phyloP scores from a whole-genome alignment of 1,140 invertebrate genomes.

The Pogonognathellus flavescens region DNA sequence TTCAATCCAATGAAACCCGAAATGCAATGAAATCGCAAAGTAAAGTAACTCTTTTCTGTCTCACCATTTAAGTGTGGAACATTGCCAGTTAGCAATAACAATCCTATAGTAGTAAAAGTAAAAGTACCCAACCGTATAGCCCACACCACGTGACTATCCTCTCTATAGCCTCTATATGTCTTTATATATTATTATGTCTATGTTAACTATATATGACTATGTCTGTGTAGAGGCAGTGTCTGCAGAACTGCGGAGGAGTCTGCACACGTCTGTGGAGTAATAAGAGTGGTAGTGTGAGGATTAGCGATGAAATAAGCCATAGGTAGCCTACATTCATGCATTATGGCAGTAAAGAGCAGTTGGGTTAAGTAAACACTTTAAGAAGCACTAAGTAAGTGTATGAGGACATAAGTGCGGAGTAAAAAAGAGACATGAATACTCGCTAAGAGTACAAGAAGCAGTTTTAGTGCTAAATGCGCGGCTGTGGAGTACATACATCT shows the following conservation, averaged over 20 bases:
- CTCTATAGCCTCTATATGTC: too few species aligned
- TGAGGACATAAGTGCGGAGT: not conserved
- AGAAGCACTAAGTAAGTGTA: conserved; percentile 22
- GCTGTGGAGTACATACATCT: not conserved
- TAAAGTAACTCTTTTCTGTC: conserved; percentile 14
- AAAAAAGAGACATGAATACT: not conserved
- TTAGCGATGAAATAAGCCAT: too few species aligned
- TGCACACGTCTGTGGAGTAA: too few species aligned
- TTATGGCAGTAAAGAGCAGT: not conserved
- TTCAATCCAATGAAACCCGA: conserved; percentile 11
- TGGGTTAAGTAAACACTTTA: conserved; percentile 43
- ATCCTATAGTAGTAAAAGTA: not conserved
- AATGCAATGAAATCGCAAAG: conserved; percentile 29
- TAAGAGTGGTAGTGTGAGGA: too few species aligned
- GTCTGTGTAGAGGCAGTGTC: not conserved
- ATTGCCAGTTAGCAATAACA: conserved; percentile 22
- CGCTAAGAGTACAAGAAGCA: too few species aligned
- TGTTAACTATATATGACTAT: too few species aligned
- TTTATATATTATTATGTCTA: too few species aligned
- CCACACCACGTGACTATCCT: too few species aligned
- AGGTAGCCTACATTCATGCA: too few species aligned
- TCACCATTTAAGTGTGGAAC: conserved; percentile 35
- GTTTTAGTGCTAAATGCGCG: not conserved
- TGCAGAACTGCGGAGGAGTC: too few species aligned
- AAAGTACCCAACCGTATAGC: not conserved